These are phyloP conservation scores for Tetropium fuscum DNA, from an alignment of 2,888 invertebrate genomes.

Conservation along the genomic window DNA sequence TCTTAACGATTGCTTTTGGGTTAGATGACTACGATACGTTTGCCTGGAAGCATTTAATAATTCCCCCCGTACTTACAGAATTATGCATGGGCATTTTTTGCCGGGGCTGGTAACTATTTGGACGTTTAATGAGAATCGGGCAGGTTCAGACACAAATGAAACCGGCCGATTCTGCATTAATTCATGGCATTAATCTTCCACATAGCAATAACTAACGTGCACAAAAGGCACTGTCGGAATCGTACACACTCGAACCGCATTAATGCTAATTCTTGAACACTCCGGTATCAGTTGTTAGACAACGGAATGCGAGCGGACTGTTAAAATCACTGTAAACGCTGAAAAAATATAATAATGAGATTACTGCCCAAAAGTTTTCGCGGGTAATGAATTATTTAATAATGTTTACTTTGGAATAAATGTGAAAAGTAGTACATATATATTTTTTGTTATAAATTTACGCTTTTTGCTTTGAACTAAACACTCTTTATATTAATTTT, in stretches of 20 bases:
- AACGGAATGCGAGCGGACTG: conserved; percentile 30
- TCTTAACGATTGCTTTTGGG: no score
- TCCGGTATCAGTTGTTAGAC: conserved; percentile 38
- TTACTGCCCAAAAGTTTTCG: conserved; percentile 3
- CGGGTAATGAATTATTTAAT: conserved; percentile 16
- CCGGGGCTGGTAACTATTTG: conserved; percentile 31
- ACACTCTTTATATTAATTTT: no score
- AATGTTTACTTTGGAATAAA: no score
- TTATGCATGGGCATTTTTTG: conserved; percentile 23
- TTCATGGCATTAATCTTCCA: conserved; percentile 50
- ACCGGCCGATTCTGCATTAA: conserved; percentile 50
- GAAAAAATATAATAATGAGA: conserved; percentile 14
- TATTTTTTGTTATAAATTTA: no score
- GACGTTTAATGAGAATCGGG: conserved; percentile 36
- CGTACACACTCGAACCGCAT: conserved; percentile 46
- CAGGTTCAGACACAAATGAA: conserved; percentile 38
- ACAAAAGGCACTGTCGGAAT: conserved; percentile 50
- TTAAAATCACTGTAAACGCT: conserved; percentile 1
- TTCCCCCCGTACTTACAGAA: conserved; percentile 16
- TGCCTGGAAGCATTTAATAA: no score
- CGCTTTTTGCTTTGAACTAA: no score
- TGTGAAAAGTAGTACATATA: no score
- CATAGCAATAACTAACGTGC: conserved; percentile 45
- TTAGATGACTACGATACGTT: no score
- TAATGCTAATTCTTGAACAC: conserved; percentile 49